A percentile compares a stretch with the other conserved stretches of the same genome.
These are phyloP conservation scores for Astur gentilis DNA, from an alignment of 2,113 vertebrate species.

Conservation along the genomic window DNA sequence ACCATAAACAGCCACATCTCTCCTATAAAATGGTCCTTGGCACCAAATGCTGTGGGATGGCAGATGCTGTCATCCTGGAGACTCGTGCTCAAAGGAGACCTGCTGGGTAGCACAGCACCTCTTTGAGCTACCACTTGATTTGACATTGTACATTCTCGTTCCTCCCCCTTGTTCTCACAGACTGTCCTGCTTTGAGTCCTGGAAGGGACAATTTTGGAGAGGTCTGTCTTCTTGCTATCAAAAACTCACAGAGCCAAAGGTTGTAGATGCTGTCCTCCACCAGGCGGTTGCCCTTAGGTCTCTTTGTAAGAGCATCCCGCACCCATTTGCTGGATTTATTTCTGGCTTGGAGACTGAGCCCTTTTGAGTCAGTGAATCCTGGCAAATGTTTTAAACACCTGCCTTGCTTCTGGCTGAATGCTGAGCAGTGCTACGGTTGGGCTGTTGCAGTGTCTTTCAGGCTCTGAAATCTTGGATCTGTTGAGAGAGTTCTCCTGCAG, in stretches of 20 bases:
- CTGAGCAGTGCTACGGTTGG: background rate
- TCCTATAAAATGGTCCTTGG: background rate
- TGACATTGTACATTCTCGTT: background rate
- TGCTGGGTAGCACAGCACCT: background rate
- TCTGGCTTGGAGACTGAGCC: background rate
- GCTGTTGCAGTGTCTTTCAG: background rate
- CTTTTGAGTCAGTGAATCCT: background rate
- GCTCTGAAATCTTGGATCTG: background rate
- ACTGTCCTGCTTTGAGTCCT: background rate
- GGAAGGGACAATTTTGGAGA: background rate
- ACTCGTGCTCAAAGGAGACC: background rate
- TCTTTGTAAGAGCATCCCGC: background rate
- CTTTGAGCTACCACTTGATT: background rate
- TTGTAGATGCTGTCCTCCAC: background rate
- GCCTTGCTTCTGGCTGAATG: conserved; percentile 27
- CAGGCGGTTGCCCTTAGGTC: background rate
- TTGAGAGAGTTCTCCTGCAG: background rate
- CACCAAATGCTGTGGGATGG: background rate
- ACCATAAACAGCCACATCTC: background rate
- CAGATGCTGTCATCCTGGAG: background rate
- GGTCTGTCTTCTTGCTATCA: background rate
- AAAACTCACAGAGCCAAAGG: background rate
- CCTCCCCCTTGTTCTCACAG: background rate
- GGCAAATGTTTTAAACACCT: conserved; percentile 23
- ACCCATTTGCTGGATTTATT: background rate